phyloP scores from a whole-genome alignment of 2,888 invertebrate genomes.

The Oligia strigilis region DNA sequence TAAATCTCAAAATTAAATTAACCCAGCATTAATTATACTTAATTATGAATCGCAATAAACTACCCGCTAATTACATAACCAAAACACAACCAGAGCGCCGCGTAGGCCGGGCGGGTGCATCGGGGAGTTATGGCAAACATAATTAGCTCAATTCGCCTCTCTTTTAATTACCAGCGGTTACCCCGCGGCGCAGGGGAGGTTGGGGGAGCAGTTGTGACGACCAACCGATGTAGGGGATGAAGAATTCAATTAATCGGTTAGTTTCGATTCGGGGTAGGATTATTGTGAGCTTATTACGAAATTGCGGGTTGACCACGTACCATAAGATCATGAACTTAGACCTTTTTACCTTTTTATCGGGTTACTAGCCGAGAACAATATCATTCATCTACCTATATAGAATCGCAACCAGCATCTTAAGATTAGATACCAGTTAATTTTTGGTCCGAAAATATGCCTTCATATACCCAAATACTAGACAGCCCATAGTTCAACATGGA shows the following conservation, averaged over 20 bases:
- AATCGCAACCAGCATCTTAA: background rate
- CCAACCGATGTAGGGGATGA: conserved; percentile 45
- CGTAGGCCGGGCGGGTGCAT: conserved; percentile 59
- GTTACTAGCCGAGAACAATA: background rate
- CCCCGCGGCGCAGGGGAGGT: conserved; percentile 41
- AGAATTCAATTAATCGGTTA: conserved; percentile 59
- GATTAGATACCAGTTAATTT: background rate
- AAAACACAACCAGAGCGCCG: conserved; percentile 64
- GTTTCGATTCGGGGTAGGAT: conserved; percentile 26
- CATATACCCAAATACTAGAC: background rate
- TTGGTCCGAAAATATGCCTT: background rate
- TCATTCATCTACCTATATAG: background rate
- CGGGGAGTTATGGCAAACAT: conserved; percentile 73
- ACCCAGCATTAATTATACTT: conserved; percentile 51
- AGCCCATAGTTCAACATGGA: conserved; percentile 14
- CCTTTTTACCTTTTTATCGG: background rate
- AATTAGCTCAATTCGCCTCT: conserved; percentile 77
- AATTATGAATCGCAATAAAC: conserved; percentile 54
- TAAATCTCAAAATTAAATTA: conserved; percentile 18
- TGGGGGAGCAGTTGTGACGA: conserved; percentile 31
- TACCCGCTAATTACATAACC: conserved; percentile 64
- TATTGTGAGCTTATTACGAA: conserved; percentile 1
- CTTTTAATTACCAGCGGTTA: conserved; percentile 75
- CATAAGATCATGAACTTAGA: too few relatives aligned
- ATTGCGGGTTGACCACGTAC: background rate